Evolutionary conservation across 2,797 vertebrate genomes (phyloP), one percentile per base, ranked within the genome.

Genomic region (Urophycis tenuis): DNA sequence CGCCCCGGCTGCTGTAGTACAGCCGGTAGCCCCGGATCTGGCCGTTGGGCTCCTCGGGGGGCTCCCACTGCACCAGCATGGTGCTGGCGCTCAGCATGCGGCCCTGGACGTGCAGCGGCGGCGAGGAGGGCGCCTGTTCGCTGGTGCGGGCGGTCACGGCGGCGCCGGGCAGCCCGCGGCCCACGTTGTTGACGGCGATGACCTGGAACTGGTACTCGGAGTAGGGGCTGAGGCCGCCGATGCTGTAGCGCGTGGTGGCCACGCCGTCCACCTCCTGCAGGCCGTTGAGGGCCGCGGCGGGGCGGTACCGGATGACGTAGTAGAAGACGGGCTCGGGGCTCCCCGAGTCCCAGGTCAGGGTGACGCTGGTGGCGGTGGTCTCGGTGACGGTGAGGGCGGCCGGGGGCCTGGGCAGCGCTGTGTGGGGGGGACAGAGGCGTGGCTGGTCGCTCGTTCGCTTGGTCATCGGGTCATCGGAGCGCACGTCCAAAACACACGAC

Each of bases 61-160:
- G 93, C 71, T 96, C 95, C 96, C 96, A 98, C 86, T 97, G 96
- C 7, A 98, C 96, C 80, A 98, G 89, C 96, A 98, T 98, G 30
- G 96, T 98, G 89, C 94, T 97, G 86, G 96, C 94, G 0, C 96
- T 97, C 84, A 98, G 92, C 96, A 98, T 98, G 76, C 96, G 94
- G 0, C 95, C 96, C 85, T 98, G 96, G 12, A 98, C 95, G 0
- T 95, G 95, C 81, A 96, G 93, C 0, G 96, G 96, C 0, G 96
- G 94, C 5, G 95, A 97, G 31, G 96, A 98, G 39, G 96, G 96
- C 5, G 96, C 96, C 87, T 98, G 96, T 53, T 98, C 96, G 25
- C 96, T 96, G 0, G 96, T 98, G 76, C 95, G 94, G 0, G 96
- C 95, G 83, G 95, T 94, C 0, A 98, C 95, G 0, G 93, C 89